Evolutionary conservation across 1,140 invertebrate species (phyloP).

Genomic region (Drosophila pseudoobscura): DNA sequence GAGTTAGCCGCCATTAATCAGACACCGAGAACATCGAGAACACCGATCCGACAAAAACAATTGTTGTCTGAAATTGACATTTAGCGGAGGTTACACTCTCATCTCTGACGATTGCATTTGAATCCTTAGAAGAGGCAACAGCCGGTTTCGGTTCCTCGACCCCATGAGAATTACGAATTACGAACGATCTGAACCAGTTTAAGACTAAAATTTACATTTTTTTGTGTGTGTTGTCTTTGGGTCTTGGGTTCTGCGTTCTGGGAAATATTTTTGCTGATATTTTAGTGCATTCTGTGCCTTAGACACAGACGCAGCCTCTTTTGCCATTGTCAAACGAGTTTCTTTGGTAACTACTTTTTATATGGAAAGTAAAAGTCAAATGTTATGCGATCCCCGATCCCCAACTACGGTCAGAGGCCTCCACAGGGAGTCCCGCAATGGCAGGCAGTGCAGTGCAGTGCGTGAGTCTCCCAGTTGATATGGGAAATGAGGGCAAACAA

Average conservation of each 20-base stretch:
- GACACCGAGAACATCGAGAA: background rate
- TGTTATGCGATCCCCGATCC: constrained; percentile 42
- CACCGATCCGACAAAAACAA: no score
- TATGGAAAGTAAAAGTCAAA: constrained; percentile 69
- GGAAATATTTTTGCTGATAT: constrained; percentile 59
- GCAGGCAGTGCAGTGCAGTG: constrained; percentile 35
- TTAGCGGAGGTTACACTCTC: constrained; percentile 28
- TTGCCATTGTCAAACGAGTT: constrained; percentile 58
- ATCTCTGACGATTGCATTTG: constrained; percentile 38
- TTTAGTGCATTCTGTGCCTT: constrained; percentile 25
- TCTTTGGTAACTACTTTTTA: constrained; percentile 35
- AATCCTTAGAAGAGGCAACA: constrained; percentile 39
- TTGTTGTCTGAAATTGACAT: constrained; percentile 33
- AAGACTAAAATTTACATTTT: constrained; percentile 24
- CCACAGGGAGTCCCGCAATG: background rate
- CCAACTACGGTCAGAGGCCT: constrained; percentile 46
- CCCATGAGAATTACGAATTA: constrained; percentile 46
- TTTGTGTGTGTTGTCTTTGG: constrained; percentile 7
- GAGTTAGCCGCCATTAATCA: constrained; percentile 24
- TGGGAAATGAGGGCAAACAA: constrained; percentile 35
- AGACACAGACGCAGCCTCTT: constrained; percentile 25
- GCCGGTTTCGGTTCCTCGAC: constrained; percentile 6
- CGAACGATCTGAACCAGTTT: constrained; percentile 49
- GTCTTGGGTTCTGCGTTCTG: background rate
- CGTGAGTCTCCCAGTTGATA: constrained; percentile 12